These are phyloP conservation scores for Mirza zaza DNA, from an alignment of 2,113 vertebrate genomes.

Conservation along the genomic window DNA sequence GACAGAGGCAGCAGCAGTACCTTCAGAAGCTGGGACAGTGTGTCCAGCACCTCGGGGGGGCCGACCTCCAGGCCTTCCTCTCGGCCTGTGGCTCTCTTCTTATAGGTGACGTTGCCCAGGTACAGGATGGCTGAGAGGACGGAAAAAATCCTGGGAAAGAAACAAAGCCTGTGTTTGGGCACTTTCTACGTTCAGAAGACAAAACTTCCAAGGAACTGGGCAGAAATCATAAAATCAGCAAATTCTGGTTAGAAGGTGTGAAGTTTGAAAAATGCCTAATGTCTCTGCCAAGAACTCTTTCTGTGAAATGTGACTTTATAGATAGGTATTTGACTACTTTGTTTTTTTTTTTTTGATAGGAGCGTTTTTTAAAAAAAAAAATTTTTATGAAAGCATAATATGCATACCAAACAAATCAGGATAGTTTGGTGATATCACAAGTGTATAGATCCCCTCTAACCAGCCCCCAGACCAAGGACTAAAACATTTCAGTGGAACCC, in stretches of 20 bases:
- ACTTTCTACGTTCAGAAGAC: rapidly evolving
- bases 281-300: rapidly evolving
- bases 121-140: slow-evolving; percentile 97
- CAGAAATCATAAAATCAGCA: neutral
- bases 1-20: slow-evolving; percentile 72
- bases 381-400: too few relatives aligned
- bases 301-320: neutral
- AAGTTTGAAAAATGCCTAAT: rapidly evolving
- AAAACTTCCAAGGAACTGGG: neutral
- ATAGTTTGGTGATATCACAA: neutral
- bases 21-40: slow-evolving; percentile 95
- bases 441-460: neutral
- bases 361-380: neutral
- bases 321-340: neutral
- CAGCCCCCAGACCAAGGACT: neutral
- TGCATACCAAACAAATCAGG: neutral
- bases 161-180: neutral
- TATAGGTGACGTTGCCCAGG: slow-evolving; percentile 95
- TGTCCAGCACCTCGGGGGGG: slow-evolving; percentile 93
- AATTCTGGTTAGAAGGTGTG: neutral
- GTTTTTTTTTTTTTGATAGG: neutral
- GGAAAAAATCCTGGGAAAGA: slow-evolving; percentile 92
- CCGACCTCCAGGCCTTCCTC: slow-evolving; percentile 97
- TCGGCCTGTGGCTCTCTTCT: slow-evolving; percentile 92
- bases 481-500: neutral